Base-by-base conservation (phyloP, 2,888 invertebrate species). In the Cheilosia vulpina region DNA sequence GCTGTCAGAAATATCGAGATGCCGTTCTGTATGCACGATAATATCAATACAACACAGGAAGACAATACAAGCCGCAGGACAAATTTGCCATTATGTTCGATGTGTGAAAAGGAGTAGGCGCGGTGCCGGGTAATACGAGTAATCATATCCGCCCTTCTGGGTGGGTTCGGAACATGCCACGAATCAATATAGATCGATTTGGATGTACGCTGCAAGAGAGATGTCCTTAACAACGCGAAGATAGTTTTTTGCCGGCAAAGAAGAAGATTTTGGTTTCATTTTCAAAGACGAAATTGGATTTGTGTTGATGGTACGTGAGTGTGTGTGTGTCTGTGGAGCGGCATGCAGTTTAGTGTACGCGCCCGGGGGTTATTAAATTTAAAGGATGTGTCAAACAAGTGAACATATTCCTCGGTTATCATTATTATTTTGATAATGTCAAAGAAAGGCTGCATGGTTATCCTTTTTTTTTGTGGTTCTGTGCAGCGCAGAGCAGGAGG, bases 361-460 rank as follows among this genome's bases (percentile, higher is more conserved):
- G 65, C 84, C 84, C 43, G 55, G 52, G 80, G 84, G 80, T 75
- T 80, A 80, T 85, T 76, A 80, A 85, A 85, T 80, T 80, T 85
- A 71, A 76, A 76, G 76, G 76, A 85, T 76, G 71, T 79, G 75
- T 76, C 79, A 84, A 69, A 76, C 66, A 84, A 80, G 78, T 17
- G 17, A 45, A 63, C 57, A 71, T 53, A 77, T 62, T 47, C 38
- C 60, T 43, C 43, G 43, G 71, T 58, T 78, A 50, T 73, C 63
- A 58, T 75, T 79, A 53, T 75, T 63, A 77, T 72, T 68, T 68
- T 73, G 66, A 75, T 73, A 66, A 73, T 85, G 80, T 85, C 84
- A 85, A 85, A 85, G 84, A 66, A 60, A 53, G 38, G 11, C 24
- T 52, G 19, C 27, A 47, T 17, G 19, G 2, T 15, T 34, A 17